Evolutionary conservation across 1,140 invertebrate species (phyloP), one percentile per base, ranked within the genome.

Genomic region (Phymastichus coffea): DNA sequence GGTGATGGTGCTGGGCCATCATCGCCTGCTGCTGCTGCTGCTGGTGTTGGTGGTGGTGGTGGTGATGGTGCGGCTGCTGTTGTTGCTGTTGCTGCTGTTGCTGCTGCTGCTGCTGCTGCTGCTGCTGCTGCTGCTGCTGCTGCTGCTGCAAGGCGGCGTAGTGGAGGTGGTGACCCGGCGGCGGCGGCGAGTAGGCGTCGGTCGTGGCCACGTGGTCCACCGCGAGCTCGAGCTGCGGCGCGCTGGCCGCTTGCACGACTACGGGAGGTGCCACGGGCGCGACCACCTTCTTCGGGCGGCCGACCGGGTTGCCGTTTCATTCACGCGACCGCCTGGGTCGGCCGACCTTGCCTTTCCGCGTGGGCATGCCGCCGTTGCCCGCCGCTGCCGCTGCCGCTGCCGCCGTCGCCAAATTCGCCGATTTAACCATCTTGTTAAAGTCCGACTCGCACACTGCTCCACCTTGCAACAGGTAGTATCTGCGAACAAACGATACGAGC

Each of bases 401-500:
- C 12, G 71, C 72, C 7, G 73, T 71, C 23, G 73, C 72, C 4
- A 74, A 73, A 52, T 66, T 70, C 56, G 78, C 76, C 48, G 79
- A 78, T 79, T 94, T 94, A 72, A 93, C 83, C 70, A 94, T 84
- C 80, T 95, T 95, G 73, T 93, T 90, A 87, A 91, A 95, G 81
- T 95, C 93, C 78, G 93, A 89, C 79, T 95, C 93, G 83, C 93
- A 95, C 23, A 95, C 87, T 64, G 93, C 83, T 67, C 86, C 88
- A 33, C 92, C 92, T 65, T 90, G 88, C 64, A 94, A 77, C 78
- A 94, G 85, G 74, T 92, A 90, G 81, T 93, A 94, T 78, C 88
- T 88, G 70, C 15, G 72, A 70, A 53, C 51, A 25, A 37, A 54
- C 8, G 44, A n/a, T n/a, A n/a, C n/a, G n/a, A n/a, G n/a, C n/a